Evolutionary conservation across 2,113 vertebrate genomes (phyloP).

Genomic region (Perca schrenkii): DNA sequence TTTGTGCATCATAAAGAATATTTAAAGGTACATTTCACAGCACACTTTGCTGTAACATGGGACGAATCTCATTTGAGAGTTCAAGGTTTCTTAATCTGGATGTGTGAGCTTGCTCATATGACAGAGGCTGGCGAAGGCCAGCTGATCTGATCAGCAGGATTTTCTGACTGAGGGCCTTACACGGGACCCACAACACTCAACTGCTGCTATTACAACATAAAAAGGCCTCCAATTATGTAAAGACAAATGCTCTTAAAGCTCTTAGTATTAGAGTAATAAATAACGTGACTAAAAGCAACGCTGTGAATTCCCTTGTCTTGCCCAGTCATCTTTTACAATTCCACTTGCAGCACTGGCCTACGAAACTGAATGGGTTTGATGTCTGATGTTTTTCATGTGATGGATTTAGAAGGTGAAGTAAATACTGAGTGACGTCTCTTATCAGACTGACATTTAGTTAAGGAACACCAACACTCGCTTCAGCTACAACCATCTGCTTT

Average conservation of each 20-base stretch:
- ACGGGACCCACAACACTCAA: background rate
- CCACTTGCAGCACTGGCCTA: background rate
- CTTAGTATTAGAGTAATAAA: background rate
- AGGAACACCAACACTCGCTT: background rate
- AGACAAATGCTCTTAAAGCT: background rate
- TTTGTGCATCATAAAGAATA: background rate
- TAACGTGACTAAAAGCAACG: background rate
- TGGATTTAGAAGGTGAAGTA: slow-evolving; percentile 26
- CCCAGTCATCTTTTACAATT: background rate
- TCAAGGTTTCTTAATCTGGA: slow-evolving; percentile 37
- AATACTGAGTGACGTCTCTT: slow-evolving; percentile 53
- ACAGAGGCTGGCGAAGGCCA: slow-evolving; percentile 13
- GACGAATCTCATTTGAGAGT: background rate
- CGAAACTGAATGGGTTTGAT: background rate
- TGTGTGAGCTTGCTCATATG: slow-evolving; percentile 48
- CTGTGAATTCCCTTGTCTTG: background rate
- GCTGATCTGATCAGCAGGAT: slow-evolving; percentile 42
- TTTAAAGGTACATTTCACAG: background rate
- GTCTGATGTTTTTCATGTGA: slow-evolving; percentile 17
- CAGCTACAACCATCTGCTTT: background rate
- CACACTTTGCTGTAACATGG: slow-evolving; percentile 1
- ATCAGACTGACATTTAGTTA: slow-evolving; percentile 54
- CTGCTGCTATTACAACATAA: slow-evolving; percentile 25
- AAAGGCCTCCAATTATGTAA: background rate
- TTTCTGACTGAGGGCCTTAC: slow-evolving; percentile 12